Conservation (phyloP, 2,888 invertebrate genomes). For the Lycophotia porphyrea region DNA sequence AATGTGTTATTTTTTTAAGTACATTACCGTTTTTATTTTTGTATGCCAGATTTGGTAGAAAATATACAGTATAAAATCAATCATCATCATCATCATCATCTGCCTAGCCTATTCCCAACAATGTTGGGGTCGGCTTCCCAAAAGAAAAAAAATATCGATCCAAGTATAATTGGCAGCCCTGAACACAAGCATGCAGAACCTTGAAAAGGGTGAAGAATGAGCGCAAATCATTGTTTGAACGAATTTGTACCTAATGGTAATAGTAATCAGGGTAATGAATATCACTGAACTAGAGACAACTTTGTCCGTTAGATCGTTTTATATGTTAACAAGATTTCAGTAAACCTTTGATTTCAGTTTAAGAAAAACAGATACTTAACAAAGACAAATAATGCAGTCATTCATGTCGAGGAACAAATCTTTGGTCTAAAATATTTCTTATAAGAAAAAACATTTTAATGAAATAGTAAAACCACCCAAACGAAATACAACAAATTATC, state of each 20-base stretch:
- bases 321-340: background rate
- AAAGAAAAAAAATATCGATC: too few relatives aligned
- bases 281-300: background rate
- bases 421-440: background rate
- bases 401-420: background rate
- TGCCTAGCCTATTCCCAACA: too few relatives aligned
- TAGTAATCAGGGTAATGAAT: background rate
- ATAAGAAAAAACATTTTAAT: background rate
- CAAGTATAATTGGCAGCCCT: slow-evolving; percentile 30
- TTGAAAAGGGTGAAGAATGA: slow-evolving; percentile 63
- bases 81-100: too few relatives aligned
- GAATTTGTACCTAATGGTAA: slow-evolving; percentile 30
- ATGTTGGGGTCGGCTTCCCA: too few relatives aligned
- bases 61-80: background rate
- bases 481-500: background rate
- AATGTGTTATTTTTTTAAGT: background rate
- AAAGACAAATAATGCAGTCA: background rate
- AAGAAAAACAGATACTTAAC: background rate
- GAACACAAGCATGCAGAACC: slow-evolving; percentile 1
- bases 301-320: background rate
- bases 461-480: background rate
- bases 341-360: background rate
- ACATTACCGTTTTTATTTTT: background rate
- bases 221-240: slow-evolving; percentile 45
- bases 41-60: background rate